Evolutionary conservation across 2,888 invertebrate species (phyloP), one percentile per base, ranked within the genome.

Genomic region (Cabera pusaria): DNA sequence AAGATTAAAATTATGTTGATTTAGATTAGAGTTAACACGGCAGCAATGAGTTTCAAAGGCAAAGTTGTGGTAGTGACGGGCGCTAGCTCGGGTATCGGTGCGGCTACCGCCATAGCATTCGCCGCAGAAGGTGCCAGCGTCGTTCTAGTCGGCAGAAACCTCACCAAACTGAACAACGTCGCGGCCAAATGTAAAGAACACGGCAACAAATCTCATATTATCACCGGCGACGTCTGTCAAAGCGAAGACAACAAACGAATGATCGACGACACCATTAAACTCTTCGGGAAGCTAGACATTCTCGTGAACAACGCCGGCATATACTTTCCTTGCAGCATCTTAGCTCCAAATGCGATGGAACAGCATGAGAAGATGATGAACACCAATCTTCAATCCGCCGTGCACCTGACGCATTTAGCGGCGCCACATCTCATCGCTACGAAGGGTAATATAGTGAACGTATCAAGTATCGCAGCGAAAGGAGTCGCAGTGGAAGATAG

Each of bases 391-490:
- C 40, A 48, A 1, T 29, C 49, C 1, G 41, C 28, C 2, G 56
- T 52, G 4, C 19, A 37, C 2, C 9, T 56, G 3, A 52, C 56
- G 3, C 25, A 53, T 9, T 35, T 58, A 1, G 56, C 59, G 0
- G 51, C 40, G 0, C 57, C 60, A 0, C 39, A 58, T 24, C 44
- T 67, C 0, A 37, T 58, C 2, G 37, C 49, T 21, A 54, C 61
- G 1, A 56, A 56, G 38, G 64, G 96, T 6, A 94, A 92, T 45
- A 93, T 97, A 51, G 95, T 98, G 0, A 97, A 97, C 72, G 93
- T 56, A 3, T 56, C 54, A 11, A 54, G 54, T 16, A 11, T 47
- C 6, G 49, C 43, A 21, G 29, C 38, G n/a, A 0, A 35, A 1
- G 16, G 28, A 2, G 19, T 33, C 4, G 0, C 26, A 0, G 4